Evolutionary conservation across 2,113 vertebrate genomes (phyloP), one percentile per base, ranked within the genome.

Genomic region (Colinus virginianus): DNA sequence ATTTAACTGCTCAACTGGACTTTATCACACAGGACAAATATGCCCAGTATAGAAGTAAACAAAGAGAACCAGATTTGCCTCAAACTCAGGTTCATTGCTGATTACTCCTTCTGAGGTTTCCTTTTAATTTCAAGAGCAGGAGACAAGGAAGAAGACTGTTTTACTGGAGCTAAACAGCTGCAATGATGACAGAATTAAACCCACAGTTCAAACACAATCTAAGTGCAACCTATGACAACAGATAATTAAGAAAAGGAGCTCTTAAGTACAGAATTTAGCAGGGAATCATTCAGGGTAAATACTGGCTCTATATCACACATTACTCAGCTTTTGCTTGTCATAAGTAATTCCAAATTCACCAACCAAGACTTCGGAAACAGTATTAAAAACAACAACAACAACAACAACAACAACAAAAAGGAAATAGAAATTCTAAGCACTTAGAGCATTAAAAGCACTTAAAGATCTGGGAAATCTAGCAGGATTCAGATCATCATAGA

Each of bases 401-500:
- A 40, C 40, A 8, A 20, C 36, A 36, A 17, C 40, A 40, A 40
- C 40, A 40, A 40, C 10, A 8, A 82, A 43, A 4, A 22, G 38
- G 7, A 49, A 74, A 42, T 7, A 10, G n/a, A n/a, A n/a, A n/a
- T 20, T 25, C 43, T 0, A 15, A 68, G 43, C 34, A 26, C 11
- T 30, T 20, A 0, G 7, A 11, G 1, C 2, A 25, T 5, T 59
- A 40, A n/a, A 40, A n/a, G n/a, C n/a, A n/a, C 38, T 30, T 7
- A 9, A 26, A 42, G 11, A 13, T 2, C 7, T 0, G 4, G 23
- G 43, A 15, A 42, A 53, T 0, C 7, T 17, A 26, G 13, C n/a
- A 51, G 17, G 28, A 30, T 17, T 26, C 68, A 6, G 15, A 26
- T 5, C 34, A 36, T 43, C 23, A 22, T 26, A 40, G 12, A 1